A percentile compares a stretch with the other conserved stretches of the same genome.
phyloP scores from a whole-genome alignment of 2,888 invertebrate species.

The Tuta absoluta region DNA sequence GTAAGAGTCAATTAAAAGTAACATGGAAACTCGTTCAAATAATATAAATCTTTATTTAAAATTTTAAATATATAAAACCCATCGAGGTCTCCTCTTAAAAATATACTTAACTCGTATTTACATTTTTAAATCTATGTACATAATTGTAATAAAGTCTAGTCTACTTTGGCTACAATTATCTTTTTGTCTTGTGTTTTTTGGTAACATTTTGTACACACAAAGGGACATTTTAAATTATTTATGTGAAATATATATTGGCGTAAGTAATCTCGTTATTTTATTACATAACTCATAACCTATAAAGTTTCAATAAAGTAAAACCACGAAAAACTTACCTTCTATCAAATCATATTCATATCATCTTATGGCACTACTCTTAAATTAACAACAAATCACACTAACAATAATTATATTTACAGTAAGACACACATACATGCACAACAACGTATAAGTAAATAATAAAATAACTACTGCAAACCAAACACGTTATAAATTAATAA shows the following conservation, averaged over 20 bases:
- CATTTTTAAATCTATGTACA: not conserved
- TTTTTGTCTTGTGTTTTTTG: conserved; percentile 6
- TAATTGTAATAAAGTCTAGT: conserved; percentile 11
- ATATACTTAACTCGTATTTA: not conserved
- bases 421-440: not conserved
- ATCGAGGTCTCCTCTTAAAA: not conserved
- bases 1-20: too few species aligned
- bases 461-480: not conserved
- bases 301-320: too few species aligned
- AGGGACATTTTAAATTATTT: conserved; percentile 16
- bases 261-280: conserved; percentile 9
- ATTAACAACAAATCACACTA: not conserved
- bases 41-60: conserved; percentile 17
- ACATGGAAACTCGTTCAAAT: too few species aligned
- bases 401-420: conserved; percentile 2
- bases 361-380: conserved; percentile 14
- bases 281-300: not conserved
- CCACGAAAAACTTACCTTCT: too few species aligned
- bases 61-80: not conserved
- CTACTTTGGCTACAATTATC: conserved; percentile 18
- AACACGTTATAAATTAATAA: not conserved
- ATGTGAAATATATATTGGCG: not conserved
- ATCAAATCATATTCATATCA: not conserved
- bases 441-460: not conserved
- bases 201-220: conserved; percentile 18